phyloP scores from a whole-genome alignment of 2,888 invertebrate species.

The Ochropleura leucogaster region DNA sequence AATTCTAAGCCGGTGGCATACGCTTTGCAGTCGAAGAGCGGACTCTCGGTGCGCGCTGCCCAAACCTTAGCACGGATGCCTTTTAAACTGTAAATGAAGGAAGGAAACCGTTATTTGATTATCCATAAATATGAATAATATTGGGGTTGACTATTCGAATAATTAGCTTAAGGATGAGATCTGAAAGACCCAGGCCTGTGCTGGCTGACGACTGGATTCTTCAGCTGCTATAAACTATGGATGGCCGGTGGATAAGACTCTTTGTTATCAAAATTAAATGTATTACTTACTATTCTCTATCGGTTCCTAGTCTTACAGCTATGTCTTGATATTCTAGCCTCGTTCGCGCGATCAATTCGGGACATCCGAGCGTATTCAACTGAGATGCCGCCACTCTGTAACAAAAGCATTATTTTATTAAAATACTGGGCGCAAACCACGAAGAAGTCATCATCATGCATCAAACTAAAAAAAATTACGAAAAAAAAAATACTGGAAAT shows the following conservation, averaged over 20 bases:
- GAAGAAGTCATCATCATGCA: no score
- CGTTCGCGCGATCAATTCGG: conserved; percentile 97
- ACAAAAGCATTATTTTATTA: conserved; percentile 39
- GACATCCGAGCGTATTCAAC: conserved; percentile 97
- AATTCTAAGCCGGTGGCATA: conserved; percentile 98
- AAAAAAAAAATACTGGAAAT: no score
- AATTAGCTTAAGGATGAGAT: not conserved
- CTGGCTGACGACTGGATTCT: not conserved
- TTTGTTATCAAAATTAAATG: not conserved
- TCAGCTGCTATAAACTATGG: not conserved
- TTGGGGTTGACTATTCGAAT: not conserved
- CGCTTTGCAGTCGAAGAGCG: conserved; percentile 97
- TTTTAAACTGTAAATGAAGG: conserved; percentile 92
- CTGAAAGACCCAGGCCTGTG: no score
- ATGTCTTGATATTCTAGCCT: conserved; percentile 99
- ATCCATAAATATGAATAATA: not conserved
- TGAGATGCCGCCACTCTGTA: conserved; percentile 99
- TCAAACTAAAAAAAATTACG: no score
- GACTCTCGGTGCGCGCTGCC: conserved; percentile 97
- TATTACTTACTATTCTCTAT: conserved; percentile 97
- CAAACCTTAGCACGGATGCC: conserved; percentile 98
- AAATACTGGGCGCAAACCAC: no score
- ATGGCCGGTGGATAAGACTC: not conserved
- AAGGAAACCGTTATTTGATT: conserved; percentile 2
- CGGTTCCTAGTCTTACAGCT: conserved; percentile 98